phyloP scores from a whole-genome alignment of 2,797 vertebrate species.

The Phataginus tricuspis region DNA sequence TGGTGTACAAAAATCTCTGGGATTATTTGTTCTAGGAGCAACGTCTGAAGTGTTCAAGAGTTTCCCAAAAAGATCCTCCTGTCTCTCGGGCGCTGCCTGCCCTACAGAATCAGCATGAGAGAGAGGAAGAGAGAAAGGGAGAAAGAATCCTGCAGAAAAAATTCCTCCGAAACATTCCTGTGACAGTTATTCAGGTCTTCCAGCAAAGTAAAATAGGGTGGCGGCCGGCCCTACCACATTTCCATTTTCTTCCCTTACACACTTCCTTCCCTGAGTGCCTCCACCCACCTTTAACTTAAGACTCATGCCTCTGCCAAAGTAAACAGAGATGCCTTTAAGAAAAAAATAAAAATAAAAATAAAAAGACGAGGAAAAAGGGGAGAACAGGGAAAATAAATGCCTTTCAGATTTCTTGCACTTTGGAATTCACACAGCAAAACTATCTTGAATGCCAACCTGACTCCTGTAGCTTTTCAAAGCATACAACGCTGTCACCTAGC shows the following conservation, averaged over 20 bases:
- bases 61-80: background rate
- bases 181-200: conserved; percentile 76
- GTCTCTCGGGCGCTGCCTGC: background rate
- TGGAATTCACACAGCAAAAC: conserved; percentile 72
- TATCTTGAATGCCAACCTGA: conserved; percentile 70
- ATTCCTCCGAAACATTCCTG: conserved; percentile 54
- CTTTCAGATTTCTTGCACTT: conserved; percentile 64
- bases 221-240: conserved; percentile 67
- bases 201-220: conserved; percentile 77
- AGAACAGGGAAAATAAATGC: conserved; percentile 10
- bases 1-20: background rate
- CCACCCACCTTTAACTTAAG: conserved; percentile 83
- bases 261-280: conserved; percentile 83
- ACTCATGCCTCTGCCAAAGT: conserved; percentile 81
- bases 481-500: conserved; percentile 32
- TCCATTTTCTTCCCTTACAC: conserved; percentile 77
- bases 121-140: background rate
- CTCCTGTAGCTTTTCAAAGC: conserved; percentile 63
- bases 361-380: background rate
- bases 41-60: background rate
- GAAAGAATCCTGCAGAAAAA: background rate
- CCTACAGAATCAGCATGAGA: background rate
- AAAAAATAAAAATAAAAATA: background rate
- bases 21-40: background rate
- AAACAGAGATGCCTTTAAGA: conserved; percentile 78